phyloP scores from a whole-genome alignment of 2,113 vertebrate genomes.

The Meleagris gallopavo region DNA sequence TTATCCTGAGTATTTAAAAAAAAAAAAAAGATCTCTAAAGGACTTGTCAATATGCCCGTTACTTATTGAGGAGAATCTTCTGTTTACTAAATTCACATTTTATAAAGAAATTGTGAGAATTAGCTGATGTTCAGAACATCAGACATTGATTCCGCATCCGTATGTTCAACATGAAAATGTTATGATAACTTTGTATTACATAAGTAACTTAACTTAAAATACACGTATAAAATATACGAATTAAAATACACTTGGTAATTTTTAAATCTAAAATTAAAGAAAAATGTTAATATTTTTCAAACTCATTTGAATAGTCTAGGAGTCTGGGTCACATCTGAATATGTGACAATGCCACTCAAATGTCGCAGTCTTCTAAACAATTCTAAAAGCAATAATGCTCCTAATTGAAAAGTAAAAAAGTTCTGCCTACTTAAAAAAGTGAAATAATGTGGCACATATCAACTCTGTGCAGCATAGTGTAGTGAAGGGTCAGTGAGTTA shows the following conservation, averaged over 20 bases:
- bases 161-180: not conserved
- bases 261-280: not conserved
- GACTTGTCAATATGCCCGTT: not conserved
- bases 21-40: not conserved
- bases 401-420: not conserved
- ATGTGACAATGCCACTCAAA: not conserved
- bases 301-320: not conserved
- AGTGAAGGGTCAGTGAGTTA: not conserved
- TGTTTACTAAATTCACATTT: not conserved
- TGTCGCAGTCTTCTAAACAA: not conserved
- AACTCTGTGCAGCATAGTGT: not conserved
- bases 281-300: not conserved
- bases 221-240: not conserved
- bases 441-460: not conserved
- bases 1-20: not conserved
- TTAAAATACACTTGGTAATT: not conserved
- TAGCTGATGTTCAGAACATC: not conserved
- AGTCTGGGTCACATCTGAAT: not conserved
- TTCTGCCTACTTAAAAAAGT: not conserved
- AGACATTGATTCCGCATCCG: not conserved
- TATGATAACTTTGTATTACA: not conserved
- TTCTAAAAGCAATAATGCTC: not conserved
- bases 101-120: not conserved
- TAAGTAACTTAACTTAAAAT: not conserved
- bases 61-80: not conserved